A percentile compares a stretch with the other conserved stretches of the same genome.
Conservation (phyloP, 2,888 invertebrate species). For the Megaustenia siamemsis region DNA sequence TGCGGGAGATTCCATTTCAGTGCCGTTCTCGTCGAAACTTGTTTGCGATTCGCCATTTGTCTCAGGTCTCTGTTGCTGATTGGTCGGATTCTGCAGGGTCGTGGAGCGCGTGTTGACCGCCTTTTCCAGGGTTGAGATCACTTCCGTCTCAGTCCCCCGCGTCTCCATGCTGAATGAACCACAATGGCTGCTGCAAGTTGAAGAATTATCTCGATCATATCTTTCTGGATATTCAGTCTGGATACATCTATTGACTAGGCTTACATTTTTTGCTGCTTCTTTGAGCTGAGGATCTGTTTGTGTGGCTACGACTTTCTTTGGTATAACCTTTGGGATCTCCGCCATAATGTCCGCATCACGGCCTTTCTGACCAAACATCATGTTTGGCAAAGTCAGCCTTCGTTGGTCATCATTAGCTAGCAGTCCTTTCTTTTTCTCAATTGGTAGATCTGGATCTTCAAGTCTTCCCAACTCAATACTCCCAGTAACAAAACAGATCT, state of each 20-base stretch:
- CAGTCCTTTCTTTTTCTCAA: conserved; percentile 55
- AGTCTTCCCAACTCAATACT: conserved; percentile 76
- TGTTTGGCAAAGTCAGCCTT: conserved; percentile 46
- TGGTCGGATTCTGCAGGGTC: conserved; percentile 63
- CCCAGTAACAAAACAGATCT: conserved; percentile 76
- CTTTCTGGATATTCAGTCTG: conserved; percentile 50
- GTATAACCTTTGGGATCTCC: conserved; percentile 8
- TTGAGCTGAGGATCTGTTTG: conserved; percentile 63
- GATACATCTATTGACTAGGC: conserved; percentile 32
- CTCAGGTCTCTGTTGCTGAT: conserved; percentile 53
- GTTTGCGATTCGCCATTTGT: conserved; percentile 58
- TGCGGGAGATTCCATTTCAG: conserved; percentile 48
- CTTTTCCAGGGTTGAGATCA: conserved; percentile 72
- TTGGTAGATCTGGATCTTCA: conserved; percentile 74
- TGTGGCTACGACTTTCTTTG: conserved; percentile 56
- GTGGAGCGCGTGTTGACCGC: conserved; percentile 75
- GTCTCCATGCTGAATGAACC: conserved; percentile 54
- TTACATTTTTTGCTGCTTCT: neutral
- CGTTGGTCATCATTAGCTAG: conserved; percentile 1
- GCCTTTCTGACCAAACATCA: conserved; percentile 48
- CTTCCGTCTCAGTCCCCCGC: conserved; percentile 67
- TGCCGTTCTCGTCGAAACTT: conserved; percentile 56
- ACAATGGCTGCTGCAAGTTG: conserved; percentile 42
- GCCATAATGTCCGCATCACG: conserved; percentile 34
- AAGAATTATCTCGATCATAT: conserved; percentile 52